phyloP scores from a whole-genome alignment of 2,888 invertebrate genomes.

The Chirona hameri region DNA sequence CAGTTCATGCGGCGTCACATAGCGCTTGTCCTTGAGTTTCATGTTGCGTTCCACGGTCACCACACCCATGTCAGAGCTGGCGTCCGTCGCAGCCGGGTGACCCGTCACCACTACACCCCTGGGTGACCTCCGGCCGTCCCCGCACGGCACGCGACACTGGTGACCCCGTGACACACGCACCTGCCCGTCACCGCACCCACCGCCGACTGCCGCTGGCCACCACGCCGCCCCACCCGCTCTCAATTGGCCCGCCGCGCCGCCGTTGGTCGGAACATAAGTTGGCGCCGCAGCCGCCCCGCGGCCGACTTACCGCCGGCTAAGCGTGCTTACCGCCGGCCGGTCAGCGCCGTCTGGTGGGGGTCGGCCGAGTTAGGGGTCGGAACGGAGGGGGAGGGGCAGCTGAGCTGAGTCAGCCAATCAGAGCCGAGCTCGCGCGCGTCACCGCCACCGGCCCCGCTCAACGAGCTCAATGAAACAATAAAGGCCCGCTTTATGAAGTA shows the following conservation, averaged over 20 bases:
- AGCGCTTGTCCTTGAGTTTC: constrained; percentile 26
- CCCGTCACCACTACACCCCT: not conserved
- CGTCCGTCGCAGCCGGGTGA: not conserved
- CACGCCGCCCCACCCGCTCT: not conserved
- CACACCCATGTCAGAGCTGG: not conserved
- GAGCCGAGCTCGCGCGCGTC: not conserved
- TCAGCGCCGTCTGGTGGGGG: not conserved
- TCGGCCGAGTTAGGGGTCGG: not conserved
- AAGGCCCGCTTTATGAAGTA: constrained; percentile 13
- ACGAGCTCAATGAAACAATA: constrained; percentile 29
- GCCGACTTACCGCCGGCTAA: not conserved
- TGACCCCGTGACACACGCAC: not conserved
- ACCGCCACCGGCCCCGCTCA: not conserved
- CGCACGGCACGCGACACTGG: not conserved
- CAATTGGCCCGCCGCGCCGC: not conserved
- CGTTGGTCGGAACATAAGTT: constrained; percentile 7
- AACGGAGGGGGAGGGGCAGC: not conserved
- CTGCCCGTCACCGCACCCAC: not conserved
- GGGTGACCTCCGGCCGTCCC: not conserved
- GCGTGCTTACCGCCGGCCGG: not conserved
- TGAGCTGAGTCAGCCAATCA: not conserved
- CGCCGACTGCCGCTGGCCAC: not conserved
- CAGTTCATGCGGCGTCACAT: not conserved
- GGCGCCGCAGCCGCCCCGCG: not conserved
- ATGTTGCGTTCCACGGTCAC: constrained; percentile 25